Evolutionary conservation across 2,888 invertebrate genomes (phyloP).

Genomic region (Catocala nupta): DNA sequence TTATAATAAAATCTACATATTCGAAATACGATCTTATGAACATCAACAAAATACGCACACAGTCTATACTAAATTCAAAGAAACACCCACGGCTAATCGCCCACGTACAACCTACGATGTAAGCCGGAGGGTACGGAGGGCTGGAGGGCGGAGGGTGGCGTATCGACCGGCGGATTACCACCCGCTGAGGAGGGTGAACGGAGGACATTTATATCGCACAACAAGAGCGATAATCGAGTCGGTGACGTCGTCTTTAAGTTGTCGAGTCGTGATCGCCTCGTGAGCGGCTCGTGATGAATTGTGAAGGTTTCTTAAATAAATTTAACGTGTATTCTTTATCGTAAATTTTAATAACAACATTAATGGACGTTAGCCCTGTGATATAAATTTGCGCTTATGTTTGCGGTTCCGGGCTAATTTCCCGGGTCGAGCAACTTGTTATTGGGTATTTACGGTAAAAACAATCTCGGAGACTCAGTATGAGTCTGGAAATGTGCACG

Average conservation of each 20-base stretch:
- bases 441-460: no score
- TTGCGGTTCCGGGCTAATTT: no score
- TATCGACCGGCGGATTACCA: slow-evolving; percentile 57
- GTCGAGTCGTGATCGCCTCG: slow-evolving; percentile 8
- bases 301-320: no score
- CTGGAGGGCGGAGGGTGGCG: slow-evolving; percentile 40
- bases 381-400: no score
- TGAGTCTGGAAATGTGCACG: no score
- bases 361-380: no score
- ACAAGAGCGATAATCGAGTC: slow-evolving; percentile 6
- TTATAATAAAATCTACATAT: no score
- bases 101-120: slow-evolving; percentile 40
- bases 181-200: slow-evolving; percentile 34
- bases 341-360: no score
- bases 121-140: slow-evolving; percentile 39
- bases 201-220: slow-evolving; percentile 32
- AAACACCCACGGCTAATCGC: slow-evolving; percentile 47
- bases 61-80: slow-evolving; percentile 39
- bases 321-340: no score
- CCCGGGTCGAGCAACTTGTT: no score
- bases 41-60: slow-evolving; percentile 10
- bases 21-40: neutral
- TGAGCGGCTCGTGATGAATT: neutral
- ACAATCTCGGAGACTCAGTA: no score
- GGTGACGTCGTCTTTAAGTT: slow-evolving; percentile 10